phyloP scores from a whole-genome alignment of 2,113 vertebrate genomes.

The Deroptyus accipitrinus region DNA sequence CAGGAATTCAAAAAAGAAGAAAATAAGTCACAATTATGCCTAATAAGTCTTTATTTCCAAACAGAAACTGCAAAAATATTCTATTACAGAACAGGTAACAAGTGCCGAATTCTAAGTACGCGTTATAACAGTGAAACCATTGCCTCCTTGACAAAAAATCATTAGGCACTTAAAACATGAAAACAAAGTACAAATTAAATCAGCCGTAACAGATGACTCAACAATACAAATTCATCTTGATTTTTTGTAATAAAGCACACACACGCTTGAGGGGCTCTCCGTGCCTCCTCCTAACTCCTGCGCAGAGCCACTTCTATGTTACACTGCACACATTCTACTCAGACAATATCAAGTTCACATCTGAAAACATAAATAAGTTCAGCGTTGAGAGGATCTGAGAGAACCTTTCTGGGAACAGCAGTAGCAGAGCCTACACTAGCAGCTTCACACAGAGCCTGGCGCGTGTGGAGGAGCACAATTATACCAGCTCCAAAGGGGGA shows the following conservation, averaged over 20 bases:
- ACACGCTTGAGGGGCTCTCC: background rate
- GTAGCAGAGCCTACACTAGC: conserved; percentile 26
- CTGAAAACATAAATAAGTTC: conserved; percentile 21
- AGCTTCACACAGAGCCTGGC: background rate
- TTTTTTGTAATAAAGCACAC: conserved; percentile 49
- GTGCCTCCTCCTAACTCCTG: conserved; percentile 44
- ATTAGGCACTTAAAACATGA: conserved; percentile 67
- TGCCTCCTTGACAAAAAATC: conserved; percentile 46
- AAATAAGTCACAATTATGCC: background rate
- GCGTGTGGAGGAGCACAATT: background rate
- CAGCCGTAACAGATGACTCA: conserved; percentile 18
- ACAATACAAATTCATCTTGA: background rate
- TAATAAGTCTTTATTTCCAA: conserved; percentile 58
- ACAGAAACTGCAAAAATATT: conserved; percentile 70
- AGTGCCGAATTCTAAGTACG: conserved; percentile 47
- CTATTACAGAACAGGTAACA: conserved; percentile 60
- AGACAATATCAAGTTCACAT: conserved; percentile 35
- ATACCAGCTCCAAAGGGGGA: background rate
- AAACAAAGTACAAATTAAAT: conserved; percentile 45
- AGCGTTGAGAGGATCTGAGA: background rate
- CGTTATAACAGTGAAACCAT: conserved; percentile 10
- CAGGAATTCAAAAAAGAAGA: background rate
- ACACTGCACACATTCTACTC: background rate
- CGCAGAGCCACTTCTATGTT: conserved; percentile 12
- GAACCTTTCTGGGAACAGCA: conserved; percentile 4